Evolutionary conservation across 2,113 vertebrate species (phyloP), one percentile per base, ranked within the genome.

Genomic region (Dipodomys ordii): DNA sequence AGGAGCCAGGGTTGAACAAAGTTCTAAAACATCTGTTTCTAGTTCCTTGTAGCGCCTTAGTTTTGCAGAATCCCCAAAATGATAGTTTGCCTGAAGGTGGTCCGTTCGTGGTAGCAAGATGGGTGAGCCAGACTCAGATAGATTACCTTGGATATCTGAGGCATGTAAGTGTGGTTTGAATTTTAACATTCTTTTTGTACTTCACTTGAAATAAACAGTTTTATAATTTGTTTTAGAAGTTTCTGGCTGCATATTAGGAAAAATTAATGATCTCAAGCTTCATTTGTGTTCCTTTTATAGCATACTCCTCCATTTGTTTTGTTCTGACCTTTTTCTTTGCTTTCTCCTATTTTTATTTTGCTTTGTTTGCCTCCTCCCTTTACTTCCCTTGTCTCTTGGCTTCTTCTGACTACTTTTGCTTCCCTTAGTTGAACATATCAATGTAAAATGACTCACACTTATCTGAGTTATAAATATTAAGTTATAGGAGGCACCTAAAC

Each of bases 211-310:
- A 46, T 65, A 85, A 92, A 91, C 28, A 74, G 9, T 13, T 74
- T 89, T 25, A 16, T 73, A 86, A 83, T 87, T 93, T 32, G 30
- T 65, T 93, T 88, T 83, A 93, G 92, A 94, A 25, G 18, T 86
- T 82, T 78, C 39, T 93, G 39, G 28, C 39, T 85, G 32, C 6
- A 72, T 4, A 16, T 91, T 39, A 95, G 30, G 71, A 72, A 67
- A 91, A 65, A 65, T n/a, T 83, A 16, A 35, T 16, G 3, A 57
- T 35, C 74, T 81, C 53, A 67, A 57, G 44, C 30, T 85, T 6
- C 46, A 32, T 89, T 88, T 82, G 3, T 85, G 16, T 67, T 76
- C n/a, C 68, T 73, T 89, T 78, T 64, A 49, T 67, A 71, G 30
- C 86, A 4, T 3, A 68, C 27, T 78, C 57, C 49, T 62, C 92